A percentile compares a stretch with the other conserved stretches of the same genome.
Conservation (phyloP, 2,797 vertebrate species). For the Dromococcyx pavoninus region DNA sequence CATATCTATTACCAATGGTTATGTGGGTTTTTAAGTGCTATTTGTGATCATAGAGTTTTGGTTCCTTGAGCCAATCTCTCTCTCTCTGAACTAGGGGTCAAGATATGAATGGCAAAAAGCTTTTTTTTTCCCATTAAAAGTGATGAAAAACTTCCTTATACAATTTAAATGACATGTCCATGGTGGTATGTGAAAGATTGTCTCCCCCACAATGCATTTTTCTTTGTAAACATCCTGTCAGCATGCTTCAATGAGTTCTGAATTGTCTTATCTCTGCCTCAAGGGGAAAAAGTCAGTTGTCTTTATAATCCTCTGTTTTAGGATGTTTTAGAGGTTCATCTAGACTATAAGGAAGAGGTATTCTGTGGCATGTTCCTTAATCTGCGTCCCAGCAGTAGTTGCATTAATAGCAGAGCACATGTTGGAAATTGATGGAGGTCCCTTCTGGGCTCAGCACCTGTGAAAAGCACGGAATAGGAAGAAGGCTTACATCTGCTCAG, state of each 20-base stretch:
- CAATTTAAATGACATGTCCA: background rate
- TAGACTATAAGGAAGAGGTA: background rate
- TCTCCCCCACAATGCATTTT: background rate
- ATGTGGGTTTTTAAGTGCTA: background rate
- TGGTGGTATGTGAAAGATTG: slow-evolving; percentile 1
- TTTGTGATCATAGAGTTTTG: background rate
- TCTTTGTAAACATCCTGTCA: slow-evolving; percentile 36
- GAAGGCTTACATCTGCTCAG: background rate
- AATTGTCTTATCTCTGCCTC: slow-evolving; percentile 37
- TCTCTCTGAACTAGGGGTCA: background rate
- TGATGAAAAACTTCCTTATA: slow-evolving; percentile 28
- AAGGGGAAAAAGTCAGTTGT: background rate
- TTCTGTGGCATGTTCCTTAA: background rate
- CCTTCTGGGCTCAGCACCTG: background rate
- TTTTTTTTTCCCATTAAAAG: background rate
- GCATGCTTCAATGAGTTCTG: background rate
- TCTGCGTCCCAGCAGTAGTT: background rate
- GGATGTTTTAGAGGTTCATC: background rate
- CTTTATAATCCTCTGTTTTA: slow-evolving; percentile 14
- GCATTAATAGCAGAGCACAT: background rate
- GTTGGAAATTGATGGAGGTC: background rate
- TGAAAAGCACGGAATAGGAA: background rate
- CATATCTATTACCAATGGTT: background rate
- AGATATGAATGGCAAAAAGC: background rate
- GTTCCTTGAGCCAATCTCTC: background rate